These are phyloP conservation scores for Cavia aperea DNA, from an alignment of 2,113 vertebrate species.

Conservation along the genomic window DNA sequence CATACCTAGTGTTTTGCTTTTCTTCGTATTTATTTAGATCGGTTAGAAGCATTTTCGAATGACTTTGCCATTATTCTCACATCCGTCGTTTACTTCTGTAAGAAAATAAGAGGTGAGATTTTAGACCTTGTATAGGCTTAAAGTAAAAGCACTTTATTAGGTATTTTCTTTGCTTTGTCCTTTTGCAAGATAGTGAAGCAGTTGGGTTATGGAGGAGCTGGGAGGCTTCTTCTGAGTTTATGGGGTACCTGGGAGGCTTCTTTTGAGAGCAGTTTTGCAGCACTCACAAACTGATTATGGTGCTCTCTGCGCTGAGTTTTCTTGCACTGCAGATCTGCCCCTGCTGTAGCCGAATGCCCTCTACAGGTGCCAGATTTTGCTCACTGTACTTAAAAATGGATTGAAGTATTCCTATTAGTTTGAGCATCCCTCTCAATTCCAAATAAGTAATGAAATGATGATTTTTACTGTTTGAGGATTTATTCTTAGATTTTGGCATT, in stretches of 20 bases:
- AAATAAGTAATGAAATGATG: not conserved
- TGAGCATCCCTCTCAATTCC: not conserved
- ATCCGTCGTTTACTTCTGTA: not conserved
- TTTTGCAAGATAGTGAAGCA: not conserved
- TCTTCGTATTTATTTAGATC: slow-evolving; percentile 2
- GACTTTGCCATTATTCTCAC: slow-evolving; percentile 5
- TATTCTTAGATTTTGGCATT: slow-evolving; percentile 5
- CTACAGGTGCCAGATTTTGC: not conserved
- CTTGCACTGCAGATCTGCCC: not conserved
- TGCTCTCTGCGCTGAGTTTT: not conserved
- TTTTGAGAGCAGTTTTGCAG: not conserved
- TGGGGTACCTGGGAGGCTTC: not conserved
- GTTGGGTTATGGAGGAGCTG: not conserved
- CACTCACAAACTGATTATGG: not conserved
- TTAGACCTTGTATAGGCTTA: not conserved
- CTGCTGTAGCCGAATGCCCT: not conserved
- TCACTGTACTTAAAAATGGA: not conserved
- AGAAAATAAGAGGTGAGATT: slow-evolving; percentile 23
- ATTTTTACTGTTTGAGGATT: slow-evolving; percentile 18
- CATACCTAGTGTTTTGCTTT: not conserved
- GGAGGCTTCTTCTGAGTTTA: not conserved
- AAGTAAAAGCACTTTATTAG: not conserved
- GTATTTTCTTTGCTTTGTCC: not conserved
- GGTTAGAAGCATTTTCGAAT: not conserved
- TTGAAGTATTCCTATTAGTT: not conserved